Evolutionary conservation across 2,888 invertebrate genomes (phyloP).

Genomic region (Blastobasis adustella): DNA sequence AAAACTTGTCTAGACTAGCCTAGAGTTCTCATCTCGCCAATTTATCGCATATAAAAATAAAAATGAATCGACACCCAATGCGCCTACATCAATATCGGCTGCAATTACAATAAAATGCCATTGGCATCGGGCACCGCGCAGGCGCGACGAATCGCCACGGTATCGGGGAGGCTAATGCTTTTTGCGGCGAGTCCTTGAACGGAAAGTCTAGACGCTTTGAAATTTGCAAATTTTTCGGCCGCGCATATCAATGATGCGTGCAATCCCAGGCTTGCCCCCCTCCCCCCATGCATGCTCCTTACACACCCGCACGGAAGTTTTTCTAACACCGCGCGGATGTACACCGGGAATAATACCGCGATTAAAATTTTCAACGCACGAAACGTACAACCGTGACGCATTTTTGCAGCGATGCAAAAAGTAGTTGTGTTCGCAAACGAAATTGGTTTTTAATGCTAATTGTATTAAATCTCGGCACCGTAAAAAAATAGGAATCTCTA

Average conservation of each 20-base stretch:
- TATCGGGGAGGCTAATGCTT: constrained; percentile 36
- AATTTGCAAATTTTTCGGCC: constrained; percentile 63
- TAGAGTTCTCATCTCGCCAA: no score
- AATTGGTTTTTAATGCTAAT: constrained; percentile 46
- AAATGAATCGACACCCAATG: constrained; percentile 9
- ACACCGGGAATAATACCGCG: constrained; percentile 39
- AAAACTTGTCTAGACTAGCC: no score
- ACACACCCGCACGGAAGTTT: constrained; percentile 23
- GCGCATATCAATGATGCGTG: constrained; percentile 65
- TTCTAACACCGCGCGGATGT: constrained; percentile 28
- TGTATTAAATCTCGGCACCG: constrained; percentile 6
- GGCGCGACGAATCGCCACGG: constrained; percentile 47
- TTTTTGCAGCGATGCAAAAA: constrained; percentile 61
- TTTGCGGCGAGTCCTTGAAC: constrained; percentile 49
- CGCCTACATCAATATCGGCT: constrained; percentile 34
- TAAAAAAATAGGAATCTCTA: constrained; percentile 34
- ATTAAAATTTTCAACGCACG: constrained; percentile 65
- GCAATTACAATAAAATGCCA: constrained; percentile 34
- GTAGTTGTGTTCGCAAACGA: constrained; percentile 26
- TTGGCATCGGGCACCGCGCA: constrained; percentile 24
- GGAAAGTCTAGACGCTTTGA: constrained; percentile 60
- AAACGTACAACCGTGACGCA: constrained; percentile 43
- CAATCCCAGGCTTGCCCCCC: constrained; percentile 54
- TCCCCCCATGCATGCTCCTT: constrained; percentile 34
- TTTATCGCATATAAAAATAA: no score